Percentiles rank a stretch among this genome's conserved stretches.
phyloP scores from a whole-genome alignment of 1,140 invertebrate genomes.

The Daktulosphaira vitifoliae region DNA sequence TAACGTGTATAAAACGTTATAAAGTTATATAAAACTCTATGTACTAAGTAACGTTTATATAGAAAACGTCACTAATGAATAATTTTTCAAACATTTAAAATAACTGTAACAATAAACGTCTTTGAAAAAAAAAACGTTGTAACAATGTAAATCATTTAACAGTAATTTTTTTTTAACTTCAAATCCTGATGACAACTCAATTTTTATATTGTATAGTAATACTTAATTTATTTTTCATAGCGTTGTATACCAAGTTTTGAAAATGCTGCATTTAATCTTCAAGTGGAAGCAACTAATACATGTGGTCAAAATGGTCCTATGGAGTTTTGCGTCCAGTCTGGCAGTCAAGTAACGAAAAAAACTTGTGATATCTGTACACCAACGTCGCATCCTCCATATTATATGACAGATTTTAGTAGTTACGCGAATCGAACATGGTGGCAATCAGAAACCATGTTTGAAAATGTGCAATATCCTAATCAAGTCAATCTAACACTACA shows the following conservation, averaged over 20 bases:
- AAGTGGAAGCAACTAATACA: slow-evolving; percentile 89
- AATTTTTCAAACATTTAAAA: too few relatives aligned
- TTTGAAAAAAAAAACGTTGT: too few relatives aligned
- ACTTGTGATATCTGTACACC: slow-evolving; percentile 56
- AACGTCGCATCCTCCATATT: slow-evolving; percentile 60
- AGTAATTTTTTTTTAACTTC: too few relatives aligned
- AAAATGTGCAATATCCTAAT: slow-evolving; percentile 80
- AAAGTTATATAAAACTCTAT: too few relatives aligned
- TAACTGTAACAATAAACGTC: too few relatives aligned
- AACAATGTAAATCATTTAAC: too few relatives aligned
- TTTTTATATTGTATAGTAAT: too few relatives aligned
- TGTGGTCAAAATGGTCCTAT: slow-evolving; percentile 67
- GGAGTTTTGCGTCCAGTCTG: slow-evolving; percentile 81
- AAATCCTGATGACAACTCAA: too few relatives aligned
- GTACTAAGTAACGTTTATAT: too few relatives aligned
- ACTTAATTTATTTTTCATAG: slow-evolving; percentile 49
- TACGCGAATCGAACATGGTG: slow-evolving; percentile 91
- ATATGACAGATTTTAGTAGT: slow-evolving; percentile 83
- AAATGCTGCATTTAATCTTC: slow-evolving; percentile 83
- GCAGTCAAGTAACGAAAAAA: slow-evolving; percentile 45
- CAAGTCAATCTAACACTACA: slow-evolving; percentile 86
- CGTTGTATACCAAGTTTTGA: slow-evolving; percentile 92
- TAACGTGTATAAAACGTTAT: too few relatives aligned
- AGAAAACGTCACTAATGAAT: too few relatives aligned
- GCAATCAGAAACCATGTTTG: slow-evolving; percentile 96